Base-by-base conservation (phyloP, 2,888 invertebrate genomes). In the Cremastinae sp. region DNA sequence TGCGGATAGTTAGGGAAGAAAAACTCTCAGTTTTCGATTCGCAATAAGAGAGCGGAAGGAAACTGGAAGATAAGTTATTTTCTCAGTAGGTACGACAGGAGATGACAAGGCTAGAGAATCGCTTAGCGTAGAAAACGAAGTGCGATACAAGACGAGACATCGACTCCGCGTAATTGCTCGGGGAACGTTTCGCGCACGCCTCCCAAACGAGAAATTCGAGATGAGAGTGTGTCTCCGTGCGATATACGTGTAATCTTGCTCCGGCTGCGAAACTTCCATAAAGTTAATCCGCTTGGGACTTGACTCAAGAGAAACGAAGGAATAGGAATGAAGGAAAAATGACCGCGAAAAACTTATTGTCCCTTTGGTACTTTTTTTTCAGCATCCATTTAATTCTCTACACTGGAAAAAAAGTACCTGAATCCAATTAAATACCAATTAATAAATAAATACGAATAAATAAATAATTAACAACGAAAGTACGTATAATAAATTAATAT, bases 251-350 rank as follows among this genome's bases (percentile, higher is more conserved):
- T 54, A 68, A 36, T 47, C 56, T 9, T 7, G 16, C n/a, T n/a
- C n/a, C n/a, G n/a, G n/a, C n/a, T n/a, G 41, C 9, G 58, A 64
- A 58, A 62, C 28, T 71, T 47, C 47, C 53, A 65, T 72, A 65
- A 65, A 64, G 41, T 65, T 58, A 9, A 65, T 28, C 41, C 49
- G 10, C 64, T 34, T 12, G 51, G 64, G 70, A 70, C 54, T 10
- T 28, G 28, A 5, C 28, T 28, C 2, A 3, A 28, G 2, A 28
- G 28, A 28, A 28, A 28, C 2, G 28, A 5, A 28, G 5, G 2
- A 3, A 12, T 34, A 45, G 34, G 16, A 47, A 22, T n/a, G 14
- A 34, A 49, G 41, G 14, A 20, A 20, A n/a, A n/a, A n/a, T n/a
- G n/a, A n/a, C n/a, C n/a, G n/a, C n/a, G n/a, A 41, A 1, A 9